Evolutionary conservation across 2,888 invertebrate species (phyloP).

Genomic region (Tethea ocularis): DNA sequence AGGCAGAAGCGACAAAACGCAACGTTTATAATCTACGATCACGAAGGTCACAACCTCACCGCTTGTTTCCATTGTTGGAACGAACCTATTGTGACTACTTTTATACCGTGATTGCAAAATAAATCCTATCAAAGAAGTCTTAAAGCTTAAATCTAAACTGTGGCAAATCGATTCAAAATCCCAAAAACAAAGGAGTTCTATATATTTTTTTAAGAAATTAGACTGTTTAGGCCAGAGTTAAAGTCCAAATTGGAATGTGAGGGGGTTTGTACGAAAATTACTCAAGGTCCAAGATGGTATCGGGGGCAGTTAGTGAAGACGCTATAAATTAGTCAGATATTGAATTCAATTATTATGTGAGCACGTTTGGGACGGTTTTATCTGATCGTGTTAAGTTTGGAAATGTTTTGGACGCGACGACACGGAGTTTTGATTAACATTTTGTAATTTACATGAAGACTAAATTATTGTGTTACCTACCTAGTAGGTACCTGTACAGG

Average conservation of each 20-base stretch:
- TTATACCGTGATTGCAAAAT: conserved; percentile 6
- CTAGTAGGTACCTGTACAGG: no score
- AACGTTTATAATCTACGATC: conserved; percentile 38
- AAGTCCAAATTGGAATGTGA: conserved; percentile 20
- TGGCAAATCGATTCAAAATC: not conserved
- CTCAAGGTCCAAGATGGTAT: conserved; percentile 52
- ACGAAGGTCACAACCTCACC: conserved; percentile 42
- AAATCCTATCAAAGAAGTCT: not conserved
- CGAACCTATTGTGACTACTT: conserved; percentile 24
- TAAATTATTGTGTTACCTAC: no score
- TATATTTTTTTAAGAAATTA: conserved; percentile 5
- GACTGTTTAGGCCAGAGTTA: not conserved
- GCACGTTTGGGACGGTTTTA: conserved; percentile 40
- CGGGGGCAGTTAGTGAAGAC: conserved; percentile 47
- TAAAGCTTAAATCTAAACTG: not conserved
- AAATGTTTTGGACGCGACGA: conserved; percentile 24
- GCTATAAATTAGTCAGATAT: conserved; percentile 64
- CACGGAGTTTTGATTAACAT: conserved; percentile 12
- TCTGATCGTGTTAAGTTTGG: conserved; percentile 30
- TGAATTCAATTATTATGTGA: conserved; percentile 59
- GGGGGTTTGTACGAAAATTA: conserved; percentile 25
- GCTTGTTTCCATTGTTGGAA: conserved; percentile 38
- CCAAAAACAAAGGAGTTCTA: not conserved
- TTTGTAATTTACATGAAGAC: not conserved
- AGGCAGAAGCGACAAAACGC: conserved; percentile 47